Conservation (phyloP, 2,113 vertebrate species). For the Cryptotis parvus region DNA sequence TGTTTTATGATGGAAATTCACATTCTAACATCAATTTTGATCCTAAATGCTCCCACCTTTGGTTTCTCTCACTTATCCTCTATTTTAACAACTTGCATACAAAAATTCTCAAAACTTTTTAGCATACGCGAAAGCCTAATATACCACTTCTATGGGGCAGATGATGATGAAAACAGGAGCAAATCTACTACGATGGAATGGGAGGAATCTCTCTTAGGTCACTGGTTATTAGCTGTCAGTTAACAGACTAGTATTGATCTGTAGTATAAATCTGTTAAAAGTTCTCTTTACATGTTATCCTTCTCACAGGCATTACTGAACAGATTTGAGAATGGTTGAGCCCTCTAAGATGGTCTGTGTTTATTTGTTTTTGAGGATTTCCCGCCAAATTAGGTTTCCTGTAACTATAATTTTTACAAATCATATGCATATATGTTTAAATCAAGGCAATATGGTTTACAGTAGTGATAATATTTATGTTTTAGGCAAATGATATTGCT, state of each 20-base stretch:
- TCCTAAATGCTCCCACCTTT: slow-evolving; percentile 2
- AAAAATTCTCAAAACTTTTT: slow-evolving; percentile 40
- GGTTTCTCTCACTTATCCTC: neutral
- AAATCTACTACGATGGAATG: neutral
- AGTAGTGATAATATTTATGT: too few species aligned
- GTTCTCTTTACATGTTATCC: too few species aligned
- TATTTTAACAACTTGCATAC: slow-evolving; percentile 44
- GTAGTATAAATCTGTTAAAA: too few species aligned
- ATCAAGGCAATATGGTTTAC: too few species aligned
- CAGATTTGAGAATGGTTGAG: too few species aligned
- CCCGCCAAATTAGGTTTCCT: too few species aligned
- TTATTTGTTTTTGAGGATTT: slow-evolving; percentile 31
- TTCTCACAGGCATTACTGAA: too few species aligned
- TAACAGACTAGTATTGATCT: too few species aligned
- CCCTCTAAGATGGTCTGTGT: neutral
- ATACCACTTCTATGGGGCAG: neutral
- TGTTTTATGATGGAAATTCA: slow-evolving; percentile 34
- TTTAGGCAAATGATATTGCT: too few species aligned
- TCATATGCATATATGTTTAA: too few species aligned
- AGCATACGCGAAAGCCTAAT: slow-evolving; percentile 16
- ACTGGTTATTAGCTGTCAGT: neutral
- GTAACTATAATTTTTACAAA: too few species aligned
- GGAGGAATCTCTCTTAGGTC: slow-evolving; percentile 3
- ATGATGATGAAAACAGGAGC: neutral
- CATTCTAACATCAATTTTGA: slow-evolving; percentile 18